A percentile compares a stretch with the other conserved stretches of the same genome.
Evolutionary conservation across 2,888 invertebrate species (phyloP).

Genomic region (Pollenia griseotomentosa): DNA sequence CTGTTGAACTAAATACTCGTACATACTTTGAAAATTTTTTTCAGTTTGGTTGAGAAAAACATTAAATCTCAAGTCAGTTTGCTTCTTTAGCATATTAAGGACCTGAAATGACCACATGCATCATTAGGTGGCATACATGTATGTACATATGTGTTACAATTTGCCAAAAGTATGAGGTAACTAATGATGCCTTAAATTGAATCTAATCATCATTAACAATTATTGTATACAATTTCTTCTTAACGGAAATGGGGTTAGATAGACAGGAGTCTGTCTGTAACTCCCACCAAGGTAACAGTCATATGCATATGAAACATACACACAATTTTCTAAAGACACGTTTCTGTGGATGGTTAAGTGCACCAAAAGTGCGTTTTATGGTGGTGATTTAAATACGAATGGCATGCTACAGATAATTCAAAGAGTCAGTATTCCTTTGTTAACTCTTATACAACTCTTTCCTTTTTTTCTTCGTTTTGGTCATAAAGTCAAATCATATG

Average conservation of each 20-base stretch:
- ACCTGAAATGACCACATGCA: conserved; percentile 39
- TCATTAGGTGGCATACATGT: not conserved
- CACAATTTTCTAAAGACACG: conserved; percentile 41
- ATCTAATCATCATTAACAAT: conserved; percentile 84
- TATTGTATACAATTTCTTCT: conserved; percentile 75
- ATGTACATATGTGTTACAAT: not conserved
- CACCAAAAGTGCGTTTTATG: not conserved
- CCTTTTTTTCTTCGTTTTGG: conserved; percentile 15
- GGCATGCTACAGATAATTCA: conserved; percentile 62
- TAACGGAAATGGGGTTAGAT: conserved; percentile 15
- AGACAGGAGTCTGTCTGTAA: not conserved
- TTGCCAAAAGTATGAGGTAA: conserved; percentile 75
- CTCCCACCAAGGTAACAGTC: conserved; percentile 11
- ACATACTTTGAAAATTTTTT: not conserved
- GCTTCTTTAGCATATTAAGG: not conserved
- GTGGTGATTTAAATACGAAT: conserved; percentile 53
- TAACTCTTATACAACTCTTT: not conserved
- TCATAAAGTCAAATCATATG: conserved; percentile 78
- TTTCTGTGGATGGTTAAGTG: conserved; percentile 20
- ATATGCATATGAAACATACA: conserved; percentile 73
- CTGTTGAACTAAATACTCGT: not conserved
- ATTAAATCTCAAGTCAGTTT: conserved; percentile 1
- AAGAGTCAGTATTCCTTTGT: not conserved
- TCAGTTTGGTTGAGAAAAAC: not conserved
- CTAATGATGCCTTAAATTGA: conserved; percentile 84